phyloP scores from a whole-genome alignment of 1,140 invertebrate genomes.

The Zaprionus ornatus region DNA sequence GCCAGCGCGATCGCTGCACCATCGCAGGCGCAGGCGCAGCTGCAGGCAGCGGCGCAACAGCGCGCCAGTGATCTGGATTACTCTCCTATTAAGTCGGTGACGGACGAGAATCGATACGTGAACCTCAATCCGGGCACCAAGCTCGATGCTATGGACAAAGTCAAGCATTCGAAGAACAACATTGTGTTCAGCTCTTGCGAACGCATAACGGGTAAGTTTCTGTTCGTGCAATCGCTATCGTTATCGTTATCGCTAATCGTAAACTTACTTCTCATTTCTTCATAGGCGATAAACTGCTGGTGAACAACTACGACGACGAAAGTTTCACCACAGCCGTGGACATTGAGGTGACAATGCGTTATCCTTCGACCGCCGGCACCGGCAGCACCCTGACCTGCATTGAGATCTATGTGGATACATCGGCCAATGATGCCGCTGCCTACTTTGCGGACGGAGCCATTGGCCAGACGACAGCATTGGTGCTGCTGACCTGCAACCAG shows the following conservation, averaged over 20 bases:
- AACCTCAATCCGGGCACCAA: conserved; percentile 38
- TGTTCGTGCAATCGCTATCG: background rate
- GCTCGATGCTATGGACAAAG: conserved; percentile 55
- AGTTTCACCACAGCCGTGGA: conserved; percentile 61
- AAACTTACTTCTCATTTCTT: background rate
- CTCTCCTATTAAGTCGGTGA: conserved; percentile 65
- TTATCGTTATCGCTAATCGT: background rate
- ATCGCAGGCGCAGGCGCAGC: background rate
- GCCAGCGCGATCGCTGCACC: conserved; percentile 13
- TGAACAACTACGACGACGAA: conserved; percentile 63
- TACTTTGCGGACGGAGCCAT: conserved; percentile 66
- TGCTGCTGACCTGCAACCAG: conserved; percentile 58
- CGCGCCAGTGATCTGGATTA: conserved; percentile 59
- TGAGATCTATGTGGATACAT: conserved; percentile 70
- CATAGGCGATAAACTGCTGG: conserved; percentile 63
- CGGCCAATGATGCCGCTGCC: conserved; percentile 58
- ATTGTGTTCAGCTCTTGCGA: conserved; percentile 61
- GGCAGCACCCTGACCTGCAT: conserved; percentile 61
- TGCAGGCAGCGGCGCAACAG: conserved; percentile 16
- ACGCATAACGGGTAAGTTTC: conserved; percentile 61
- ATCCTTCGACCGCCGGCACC: conserved; percentile 42
- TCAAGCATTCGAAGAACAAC: conserved; percentile 72
- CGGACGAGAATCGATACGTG: conserved; percentile 53
- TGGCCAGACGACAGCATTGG: conserved; percentile 49
- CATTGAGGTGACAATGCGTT: conserved; percentile 63